Evolutionary conservation across 2,888 invertebrate species (phyloP).

Genomic region (Amblyjoppa fuscipennis): DNA sequence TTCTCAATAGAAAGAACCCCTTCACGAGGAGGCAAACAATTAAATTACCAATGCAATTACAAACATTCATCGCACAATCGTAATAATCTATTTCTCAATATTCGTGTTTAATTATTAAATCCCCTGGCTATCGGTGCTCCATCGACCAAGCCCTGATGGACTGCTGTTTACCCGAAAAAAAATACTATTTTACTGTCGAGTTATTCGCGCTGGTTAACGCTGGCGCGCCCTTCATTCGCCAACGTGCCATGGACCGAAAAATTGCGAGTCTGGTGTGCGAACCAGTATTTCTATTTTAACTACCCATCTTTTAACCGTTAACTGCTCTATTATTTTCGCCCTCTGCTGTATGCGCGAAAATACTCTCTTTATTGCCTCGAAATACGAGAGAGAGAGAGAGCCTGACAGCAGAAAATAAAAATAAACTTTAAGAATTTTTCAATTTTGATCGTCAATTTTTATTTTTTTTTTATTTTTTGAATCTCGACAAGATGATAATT

Average conservation of each 20-base stretch:
- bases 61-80: not conserved
- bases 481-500: too few species aligned
- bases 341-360: not conserved
- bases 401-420: not conserved
- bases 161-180: conserved; percentile 6
- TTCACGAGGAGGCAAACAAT: too few species aligned
- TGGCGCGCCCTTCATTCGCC: not conserved
- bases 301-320: not conserved
- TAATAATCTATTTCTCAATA: conserved; percentile 24
- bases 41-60: too few species aligned
- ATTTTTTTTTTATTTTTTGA: too few species aligned
- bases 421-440: not conserved
- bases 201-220: not conserved
- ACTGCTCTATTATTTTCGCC: not conserved
- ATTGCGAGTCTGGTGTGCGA: not conserved
- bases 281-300: conserved; percentile 10
- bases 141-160: not conserved
- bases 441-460: too few species aligned
- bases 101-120: conserved; percentile 36
- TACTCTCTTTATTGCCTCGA: not conserved
- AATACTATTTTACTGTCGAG: not conserved
- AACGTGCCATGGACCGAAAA: not conserved
- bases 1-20: too few species aligned
- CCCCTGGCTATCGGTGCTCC: not conserved
- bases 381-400: not conserved